Base-by-base conservation (phyloP, 2,888 invertebrate species). In the Drosophila ustulata region DNA sequence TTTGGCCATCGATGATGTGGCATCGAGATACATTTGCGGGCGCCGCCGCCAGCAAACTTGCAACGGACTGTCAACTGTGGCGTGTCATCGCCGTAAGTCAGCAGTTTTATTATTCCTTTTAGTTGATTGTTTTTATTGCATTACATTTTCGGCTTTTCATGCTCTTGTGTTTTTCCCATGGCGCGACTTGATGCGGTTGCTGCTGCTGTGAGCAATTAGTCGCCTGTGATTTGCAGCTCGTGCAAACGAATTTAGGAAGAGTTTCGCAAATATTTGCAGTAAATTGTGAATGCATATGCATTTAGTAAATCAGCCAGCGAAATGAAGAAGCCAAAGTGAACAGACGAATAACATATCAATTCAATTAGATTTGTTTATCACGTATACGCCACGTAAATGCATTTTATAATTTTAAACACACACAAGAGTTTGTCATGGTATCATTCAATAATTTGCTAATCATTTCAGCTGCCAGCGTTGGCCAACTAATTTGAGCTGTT, bases 61-160 rank as follows among this genome's bases (percentile, higher is more conserved):
- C n/a, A 37, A 37, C 37, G 37, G 64, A 50, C 66, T 68, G 70
- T 63, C 64, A 77, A 75, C 67, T 81, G 70, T 73, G 70, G 70
- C 59, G 75, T 74, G 89, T 78, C 85, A 85, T 79, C 71, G 82
- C 71, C 70, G 70, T 82, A 75, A 75, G 77, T 75, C 79, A 74
- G 73, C 73, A 75, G 59, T 72, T 82, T 85, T 79, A 82, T 79
- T 66, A 64, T 80, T 86, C 66, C 71, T 73, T 69, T 74, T 57
- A 73, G 71, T 68, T 80, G 74, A 68, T 71, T 71, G 71, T 68
- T 74, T 84, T 64, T 63, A 66, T 68, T 58, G 63, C 61, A 61
- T 59, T 80, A 53, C 61, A 59, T 57, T 68, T 75, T 56, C 39
- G 28, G 53, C 26, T 61, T 61, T 65, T 55, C 32, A 30, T 58